A percentile compares a stretch with the other conserved stretches of the same genome.
Evolutionary conservation across 2,888 invertebrate species (phyloP).

Genomic region (Sminthurides aquaticus): DNA sequence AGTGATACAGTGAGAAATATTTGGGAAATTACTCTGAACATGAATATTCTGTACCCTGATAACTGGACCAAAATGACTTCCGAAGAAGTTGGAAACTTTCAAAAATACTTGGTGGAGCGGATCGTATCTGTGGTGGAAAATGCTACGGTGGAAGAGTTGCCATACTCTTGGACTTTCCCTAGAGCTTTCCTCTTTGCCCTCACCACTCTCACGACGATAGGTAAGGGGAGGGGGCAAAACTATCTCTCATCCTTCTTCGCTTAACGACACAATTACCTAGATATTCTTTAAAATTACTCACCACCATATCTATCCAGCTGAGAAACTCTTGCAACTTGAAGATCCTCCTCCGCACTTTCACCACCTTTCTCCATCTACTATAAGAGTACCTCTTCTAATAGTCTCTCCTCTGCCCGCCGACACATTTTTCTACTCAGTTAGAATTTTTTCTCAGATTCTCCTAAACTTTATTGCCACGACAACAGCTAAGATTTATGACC

Average conservation of each 20-base stretch:
- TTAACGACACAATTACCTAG: background rate
- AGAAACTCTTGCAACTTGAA: background rate
- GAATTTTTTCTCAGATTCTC: background rate
- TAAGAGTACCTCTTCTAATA: too few species aligned
- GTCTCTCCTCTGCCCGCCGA: background rate
- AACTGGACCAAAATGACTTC: constrained; percentile 43
- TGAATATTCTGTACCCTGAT: constrained; percentile 43
- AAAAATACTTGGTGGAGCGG: constrained; percentile 35
- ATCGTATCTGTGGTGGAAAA: constrained; percentile 40
- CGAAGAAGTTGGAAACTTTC: constrained; percentile 41
- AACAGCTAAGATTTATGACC: background rate
- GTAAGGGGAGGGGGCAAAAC: constrained; percentile 24
- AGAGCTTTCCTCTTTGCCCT: constrained; percentile 41
- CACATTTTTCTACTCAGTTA: background rate
- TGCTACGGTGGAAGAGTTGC: constrained; percentile 33
- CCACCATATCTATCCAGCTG: background rate
- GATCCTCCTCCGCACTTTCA: background rate
- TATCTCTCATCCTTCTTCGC: background rate
- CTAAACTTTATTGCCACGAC: background rate
- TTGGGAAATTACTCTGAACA: constrained; percentile 41
- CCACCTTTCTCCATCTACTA: background rate
- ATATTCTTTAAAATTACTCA: background rate
- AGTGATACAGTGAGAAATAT: constrained; percentile 40
- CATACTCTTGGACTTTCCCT: constrained; percentile 40
- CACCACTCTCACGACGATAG: constrained; percentile 41